A percentile compares a stretch with the other conserved stretches of the same genome.
Conservation (phyloP, 2,113 vertebrate species). For the Alectura lathami region DNA sequence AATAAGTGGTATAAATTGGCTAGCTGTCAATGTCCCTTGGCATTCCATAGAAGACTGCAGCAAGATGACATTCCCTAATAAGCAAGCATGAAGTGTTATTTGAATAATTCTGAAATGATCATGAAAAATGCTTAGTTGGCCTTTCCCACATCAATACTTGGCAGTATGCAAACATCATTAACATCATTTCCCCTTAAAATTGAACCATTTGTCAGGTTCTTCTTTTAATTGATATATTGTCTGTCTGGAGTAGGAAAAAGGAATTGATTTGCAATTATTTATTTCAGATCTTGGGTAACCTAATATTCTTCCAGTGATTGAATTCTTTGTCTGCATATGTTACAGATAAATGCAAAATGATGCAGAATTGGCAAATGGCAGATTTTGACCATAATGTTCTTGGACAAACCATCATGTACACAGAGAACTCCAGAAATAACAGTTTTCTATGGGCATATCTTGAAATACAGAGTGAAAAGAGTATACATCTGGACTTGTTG, state of each 20-base stretch:
- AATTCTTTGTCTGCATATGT: constrained; percentile 1
- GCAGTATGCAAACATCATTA: background rate
- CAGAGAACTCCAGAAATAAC: background rate
- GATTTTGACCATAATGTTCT: background rate
- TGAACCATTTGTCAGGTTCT: background rate
- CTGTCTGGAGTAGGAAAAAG: background rate
- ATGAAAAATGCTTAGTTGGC: background rate
- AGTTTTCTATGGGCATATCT: background rate
- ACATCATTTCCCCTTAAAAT: background rate
- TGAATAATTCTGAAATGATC: constrained; percentile 10
- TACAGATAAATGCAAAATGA: background rate
- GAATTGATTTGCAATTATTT: constrained; percentile 15
- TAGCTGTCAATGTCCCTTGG: background rate
- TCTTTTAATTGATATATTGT: constrained; percentile 27
- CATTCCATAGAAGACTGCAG: background rate
- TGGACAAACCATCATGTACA: background rate
- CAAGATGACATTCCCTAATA: background rate
- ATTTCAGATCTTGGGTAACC: background rate
- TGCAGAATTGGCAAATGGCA: background rate
- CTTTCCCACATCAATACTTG: constrained; percentile 1
- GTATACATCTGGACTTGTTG: background rate
- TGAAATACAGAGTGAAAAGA: background rate
- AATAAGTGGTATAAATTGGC: background rate
- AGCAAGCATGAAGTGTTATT: background rate
- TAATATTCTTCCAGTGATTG: constrained; percentile 12